Evolutionary conservation across 2,113 vertebrate species (phyloP).

Genomic region (Oryctolagus cuniculus): DNA sequence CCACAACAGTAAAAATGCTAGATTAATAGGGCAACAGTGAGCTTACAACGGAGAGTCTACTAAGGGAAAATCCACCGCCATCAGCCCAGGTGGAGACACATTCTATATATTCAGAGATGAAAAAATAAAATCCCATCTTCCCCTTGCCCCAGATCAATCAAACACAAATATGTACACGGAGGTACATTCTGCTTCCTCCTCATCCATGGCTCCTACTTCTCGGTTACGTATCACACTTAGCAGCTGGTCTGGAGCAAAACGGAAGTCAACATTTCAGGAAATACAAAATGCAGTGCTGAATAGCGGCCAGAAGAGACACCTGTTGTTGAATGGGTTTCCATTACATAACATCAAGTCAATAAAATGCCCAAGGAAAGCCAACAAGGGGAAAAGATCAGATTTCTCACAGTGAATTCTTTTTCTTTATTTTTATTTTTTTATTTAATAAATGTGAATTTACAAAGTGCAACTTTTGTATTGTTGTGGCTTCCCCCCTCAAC

Average conservation of each 20-base stretch:
- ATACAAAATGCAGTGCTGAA: neutral
- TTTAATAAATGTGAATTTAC: too few species aligned
- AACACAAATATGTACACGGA: neutral
- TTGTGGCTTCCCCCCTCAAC: too few species aligned
- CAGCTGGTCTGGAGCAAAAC: neutral
- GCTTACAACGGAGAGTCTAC: neutral
- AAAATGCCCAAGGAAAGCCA: conserved; percentile 32
- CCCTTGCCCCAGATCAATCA: neutral
- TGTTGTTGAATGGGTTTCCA: conserved; percentile 45
- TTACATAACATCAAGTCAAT: conserved; percentile 10
- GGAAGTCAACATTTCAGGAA: conserved; percentile 43
- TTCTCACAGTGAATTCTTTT: neutral
- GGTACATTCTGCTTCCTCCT: neutral
- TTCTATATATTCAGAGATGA: neutral
- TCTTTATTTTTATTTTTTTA: too few species aligned
- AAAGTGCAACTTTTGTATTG: too few species aligned
- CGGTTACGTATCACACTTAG: neutral
- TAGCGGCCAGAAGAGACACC: neutral
- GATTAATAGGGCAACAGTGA: neutral
- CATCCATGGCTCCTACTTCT: neutral
- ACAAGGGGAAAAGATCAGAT: neutral
- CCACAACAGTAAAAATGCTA: conserved; percentile 57
- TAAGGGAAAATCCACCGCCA: neutral
- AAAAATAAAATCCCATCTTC: neutral
- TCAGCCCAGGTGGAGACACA: neutral